Evolutionary conservation across 1,140 invertebrate species (phyloP).

Genomic region (Phocides pigmalion): DNA sequence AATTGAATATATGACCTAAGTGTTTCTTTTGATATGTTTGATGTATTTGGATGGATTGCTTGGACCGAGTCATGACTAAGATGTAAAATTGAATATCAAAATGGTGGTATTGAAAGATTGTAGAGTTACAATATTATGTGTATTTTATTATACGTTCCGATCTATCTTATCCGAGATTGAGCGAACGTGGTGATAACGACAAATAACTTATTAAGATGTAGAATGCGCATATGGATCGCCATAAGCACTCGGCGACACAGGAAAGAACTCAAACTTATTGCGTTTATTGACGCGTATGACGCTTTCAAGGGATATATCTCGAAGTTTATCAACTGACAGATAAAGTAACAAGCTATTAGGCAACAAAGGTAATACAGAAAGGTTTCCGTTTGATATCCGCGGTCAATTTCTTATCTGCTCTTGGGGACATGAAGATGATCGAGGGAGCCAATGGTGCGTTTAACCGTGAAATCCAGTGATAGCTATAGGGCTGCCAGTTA

Average conservation of each 20-base stretch:
- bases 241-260: constrained; percentile 16
- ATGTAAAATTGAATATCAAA: constrained; percentile 9
- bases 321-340: constrained; percentile 28
- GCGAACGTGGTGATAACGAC: not conserved
- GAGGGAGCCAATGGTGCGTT: constrained; percentile 68
- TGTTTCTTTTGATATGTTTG: constrained; percentile 33
- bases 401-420: constrained; percentile 73
- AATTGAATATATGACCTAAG: constrained; percentile 32
- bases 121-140: not conserved
- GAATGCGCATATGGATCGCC: not conserved
- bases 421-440: constrained; percentile 60
- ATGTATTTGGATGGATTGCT: constrained; percentile 35
- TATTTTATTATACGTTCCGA: constrained; percentile 6
- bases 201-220: constrained; percentile 16
- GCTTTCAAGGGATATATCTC: constrained; percentile 27
- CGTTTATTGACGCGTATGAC: constrained; percentile 26
- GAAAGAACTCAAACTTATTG: constrained; percentile 28
- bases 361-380: constrained; percentile 51
- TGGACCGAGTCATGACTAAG: constrained; percentile 12
- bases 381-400: constrained; percentile 58
- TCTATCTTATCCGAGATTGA: not conserved
- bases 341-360: constrained; percentile 44
- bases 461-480: constrained; percentile 77
- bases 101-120: not conserved
- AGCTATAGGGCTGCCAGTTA: constrained; percentile 30